phyloP scores from a whole-genome alignment of 1,140 invertebrate species.

The Dendrolimus kikuchii region DNA sequence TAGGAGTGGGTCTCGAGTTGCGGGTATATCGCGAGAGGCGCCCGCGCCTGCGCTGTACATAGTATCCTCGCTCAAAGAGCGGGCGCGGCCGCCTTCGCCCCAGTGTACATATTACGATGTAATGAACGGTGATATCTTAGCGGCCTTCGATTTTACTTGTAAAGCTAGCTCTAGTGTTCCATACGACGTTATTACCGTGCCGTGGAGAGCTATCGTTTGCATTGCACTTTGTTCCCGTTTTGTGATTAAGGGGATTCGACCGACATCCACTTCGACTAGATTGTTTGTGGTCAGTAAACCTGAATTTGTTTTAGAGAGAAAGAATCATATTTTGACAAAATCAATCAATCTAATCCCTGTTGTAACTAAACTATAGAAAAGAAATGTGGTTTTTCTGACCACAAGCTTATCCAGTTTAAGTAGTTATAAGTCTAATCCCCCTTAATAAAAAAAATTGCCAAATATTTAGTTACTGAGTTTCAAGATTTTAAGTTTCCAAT shows the following conservation, averaged over 20 bases:
- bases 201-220: conserved; percentile 19
- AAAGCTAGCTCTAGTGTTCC: conserved; percentile 63
- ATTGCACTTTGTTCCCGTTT: conserved; percentile 29
- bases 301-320: too few species aligned
- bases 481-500: conserved; percentile 35
- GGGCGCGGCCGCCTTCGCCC: conserved; percentile 17
- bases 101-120: conserved; percentile 56
- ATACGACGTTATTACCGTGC: conserved; percentile 26
- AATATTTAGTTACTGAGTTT: conserved; percentile 48
- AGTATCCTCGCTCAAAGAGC: conserved; percentile 37
- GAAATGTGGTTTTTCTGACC: too few species aligned
- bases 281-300: too few species aligned
- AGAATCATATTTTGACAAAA: too few species aligned
- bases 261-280: too few species aligned
- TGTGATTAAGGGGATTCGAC: too few species aligned
- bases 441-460: conserved; percentile 49
- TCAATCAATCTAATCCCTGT: too few species aligned
- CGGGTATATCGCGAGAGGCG: neutral
- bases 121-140: conserved; percentile 71
- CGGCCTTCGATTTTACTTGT: conserved; percentile 70
- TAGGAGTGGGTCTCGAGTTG: too few species aligned
- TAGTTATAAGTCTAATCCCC: too few species aligned
- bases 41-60: too few species aligned
- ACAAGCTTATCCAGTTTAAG: too few species aligned
- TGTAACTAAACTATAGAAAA: too few species aligned